phyloP scores from a whole-genome alignment of 2,113 vertebrate genomes.

The Bos javanicus region DNA sequence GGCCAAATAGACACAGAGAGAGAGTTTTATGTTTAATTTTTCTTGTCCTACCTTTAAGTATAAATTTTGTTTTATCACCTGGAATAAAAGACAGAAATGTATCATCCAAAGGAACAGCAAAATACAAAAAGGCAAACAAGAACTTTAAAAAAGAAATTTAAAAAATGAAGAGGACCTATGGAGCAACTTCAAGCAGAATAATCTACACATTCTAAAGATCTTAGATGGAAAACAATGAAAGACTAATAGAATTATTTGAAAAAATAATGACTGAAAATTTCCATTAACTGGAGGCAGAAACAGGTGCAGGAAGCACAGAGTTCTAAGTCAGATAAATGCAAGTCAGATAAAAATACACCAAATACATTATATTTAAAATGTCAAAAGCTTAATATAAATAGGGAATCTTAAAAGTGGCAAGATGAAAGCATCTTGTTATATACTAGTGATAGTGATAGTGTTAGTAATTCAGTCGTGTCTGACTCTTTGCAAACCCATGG shows the following conservation, averaged over 20 bases:
- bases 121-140: neutral
- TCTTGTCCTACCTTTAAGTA: neutral
- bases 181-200: neutral
- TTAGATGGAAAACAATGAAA: neutral
- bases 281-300: neutral
- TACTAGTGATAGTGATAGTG: neutral
- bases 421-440: neutral
- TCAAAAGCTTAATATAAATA: neutral
- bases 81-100: too few species aligned
- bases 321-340: neutral
- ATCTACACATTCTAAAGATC: neutral
- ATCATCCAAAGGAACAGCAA: neutral
- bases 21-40: neutral
- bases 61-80: neutral
- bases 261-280: neutral
- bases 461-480: neutral
- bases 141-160: neutral
- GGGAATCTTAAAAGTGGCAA: neutral
- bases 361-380: neutral
- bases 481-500: neutral
- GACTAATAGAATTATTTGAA: neutral
- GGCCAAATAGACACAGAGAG: neutral
- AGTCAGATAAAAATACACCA: neutral
- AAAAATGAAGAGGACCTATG: neutral
- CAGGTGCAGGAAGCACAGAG: neutral